phyloP scores from a whole-genome alignment of 2,888 invertebrate species.

The Conistra vaccinii region DNA sequence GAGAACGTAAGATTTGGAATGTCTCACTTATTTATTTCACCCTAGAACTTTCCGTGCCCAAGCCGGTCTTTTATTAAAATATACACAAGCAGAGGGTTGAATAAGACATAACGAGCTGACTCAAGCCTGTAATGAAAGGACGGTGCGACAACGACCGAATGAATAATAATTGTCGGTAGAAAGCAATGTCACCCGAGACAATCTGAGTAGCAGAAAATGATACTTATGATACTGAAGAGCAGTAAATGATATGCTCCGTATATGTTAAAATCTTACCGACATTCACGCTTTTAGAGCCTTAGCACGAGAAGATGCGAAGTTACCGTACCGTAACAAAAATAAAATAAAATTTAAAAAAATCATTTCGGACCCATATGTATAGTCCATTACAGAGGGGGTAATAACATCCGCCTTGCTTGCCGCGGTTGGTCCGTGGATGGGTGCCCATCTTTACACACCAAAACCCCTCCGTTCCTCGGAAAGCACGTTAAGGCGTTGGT shows the following conservation, averaged over 20 bases:
- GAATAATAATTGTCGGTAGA: constrained; percentile 83
- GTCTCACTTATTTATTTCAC: constrained; percentile 55
- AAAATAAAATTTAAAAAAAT: no score
- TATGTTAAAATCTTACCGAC: constrained; percentile 47
- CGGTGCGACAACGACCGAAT: constrained; percentile 78
- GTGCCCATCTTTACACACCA: no score
- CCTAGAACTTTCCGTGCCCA: constrained; percentile 51
- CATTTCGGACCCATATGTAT: no score
- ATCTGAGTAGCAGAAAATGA: constrained; percentile 68
- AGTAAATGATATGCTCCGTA: constrained; percentile 59
- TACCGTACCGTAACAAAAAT: not conserved
- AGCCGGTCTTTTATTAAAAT: constrained; percentile 81
- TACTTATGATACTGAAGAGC: constrained; percentile 64
- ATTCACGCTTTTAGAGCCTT: constrained; percentile 5
- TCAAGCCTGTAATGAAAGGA: constrained; percentile 82
- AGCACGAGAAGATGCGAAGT: not conserved
- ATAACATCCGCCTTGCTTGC: no score
- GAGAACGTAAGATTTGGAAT: constrained; percentile 49
- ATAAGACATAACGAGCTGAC: constrained; percentile 83
- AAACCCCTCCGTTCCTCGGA: no score
- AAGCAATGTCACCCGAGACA: constrained; percentile 75
- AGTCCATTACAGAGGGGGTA: no score
- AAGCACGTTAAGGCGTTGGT: no score
- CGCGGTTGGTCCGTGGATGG: no score
- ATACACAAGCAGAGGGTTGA: constrained; percentile 79